Evolutionary conservation across 1,140 invertebrate genomes (phyloP), one percentile per base, ranked within the genome.

Genomic region (Anastrepha obliqua): DNA sequence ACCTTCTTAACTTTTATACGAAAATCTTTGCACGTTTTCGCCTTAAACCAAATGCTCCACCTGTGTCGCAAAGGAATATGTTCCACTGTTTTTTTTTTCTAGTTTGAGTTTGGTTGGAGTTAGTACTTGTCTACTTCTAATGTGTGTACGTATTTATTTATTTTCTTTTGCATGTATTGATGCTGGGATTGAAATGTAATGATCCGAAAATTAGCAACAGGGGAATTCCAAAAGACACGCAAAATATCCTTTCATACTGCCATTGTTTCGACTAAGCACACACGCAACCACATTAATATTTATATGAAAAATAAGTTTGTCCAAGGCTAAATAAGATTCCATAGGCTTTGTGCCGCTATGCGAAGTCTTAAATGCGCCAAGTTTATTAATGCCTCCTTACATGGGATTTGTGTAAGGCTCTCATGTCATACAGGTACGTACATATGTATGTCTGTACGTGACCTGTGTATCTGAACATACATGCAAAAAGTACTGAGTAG

Each of bases 11-110:
- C 39, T 47, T 74, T 74, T 5, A 5, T 7, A 42, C 67, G 67
- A 74, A 47, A 74, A 74, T 74, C 67, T 74, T 74, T 44, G 67
- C 67, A 74, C 67, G 67, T 74, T 15, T 74, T 44, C 39, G 4
- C 39, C 42, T 47, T 44, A 74, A 44, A 39, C 67, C 39, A 74
- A 74, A 74, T 44, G 67, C 39, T 74, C 44, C 67, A 74, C 67
- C 67, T 74, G 67, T 4, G 17, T 74, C 39, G 4, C 67, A 13
- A 74, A 44, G 13, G 11, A 47, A 47, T 39, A 74, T 15, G 39
- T 17, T 47, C 0, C 39, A 1, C 11, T n/a, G 8, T 13, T 17
- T 11, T 3, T 17, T 17, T 13, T 42, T n/a, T 17, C 13, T 13
- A 42, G 29, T 47, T 4, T 74, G 39, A 47, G 7, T 55, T 7